These are phyloP conservation scores for Eurois occulta DNA, from an alignment of 2,888 invertebrate genomes.

Conservation along the genomic window DNA sequence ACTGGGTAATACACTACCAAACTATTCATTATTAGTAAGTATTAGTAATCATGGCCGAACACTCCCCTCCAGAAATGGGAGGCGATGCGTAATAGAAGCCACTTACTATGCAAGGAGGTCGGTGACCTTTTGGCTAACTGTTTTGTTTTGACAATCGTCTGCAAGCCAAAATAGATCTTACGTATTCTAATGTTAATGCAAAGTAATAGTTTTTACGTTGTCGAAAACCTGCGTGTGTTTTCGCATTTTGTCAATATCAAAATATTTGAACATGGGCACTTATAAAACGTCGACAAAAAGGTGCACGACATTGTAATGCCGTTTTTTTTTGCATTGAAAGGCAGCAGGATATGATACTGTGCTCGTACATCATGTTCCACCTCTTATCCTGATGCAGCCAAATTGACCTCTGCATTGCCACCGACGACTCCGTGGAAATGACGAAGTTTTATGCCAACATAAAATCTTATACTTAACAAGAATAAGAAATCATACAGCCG, in stretches of 20 bases:
- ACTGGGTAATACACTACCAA: not conserved
- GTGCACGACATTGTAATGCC: too few relatives aligned
- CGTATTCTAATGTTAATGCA: conserved; percentile 13
- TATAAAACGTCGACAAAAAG: too few relatives aligned
- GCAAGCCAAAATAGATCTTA: conserved; percentile 4
- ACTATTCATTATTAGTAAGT: not conserved
- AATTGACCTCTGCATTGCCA: too few relatives aligned
- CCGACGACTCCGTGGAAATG: too few relatives aligned
- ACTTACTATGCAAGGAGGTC: conserved; percentile 32
- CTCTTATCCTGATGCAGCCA: too few relatives aligned
- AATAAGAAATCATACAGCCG: too few relatives aligned
- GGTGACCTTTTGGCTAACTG: conserved; percentile 18
- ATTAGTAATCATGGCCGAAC: not conserved
- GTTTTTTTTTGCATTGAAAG: not conserved
- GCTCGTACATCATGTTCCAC: not conserved
- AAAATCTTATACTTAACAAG: too few relatives aligned
- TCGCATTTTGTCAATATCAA: too few relatives aligned
- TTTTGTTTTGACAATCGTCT: conserved; percentile 40
- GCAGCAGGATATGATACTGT: too few relatives aligned
- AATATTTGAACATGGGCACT: too few relatives aligned
- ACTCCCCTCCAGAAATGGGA: conserved; percentile 30
- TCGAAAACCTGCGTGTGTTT: too few relatives aligned
- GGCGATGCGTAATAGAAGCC: conserved; percentile 15
- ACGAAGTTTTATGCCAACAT: too few relatives aligned
- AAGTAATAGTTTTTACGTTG: not conserved